Evolutionary conservation across 2,888 invertebrate species (phyloP).

Genomic region (Acanthopleura granulata): DNA sequence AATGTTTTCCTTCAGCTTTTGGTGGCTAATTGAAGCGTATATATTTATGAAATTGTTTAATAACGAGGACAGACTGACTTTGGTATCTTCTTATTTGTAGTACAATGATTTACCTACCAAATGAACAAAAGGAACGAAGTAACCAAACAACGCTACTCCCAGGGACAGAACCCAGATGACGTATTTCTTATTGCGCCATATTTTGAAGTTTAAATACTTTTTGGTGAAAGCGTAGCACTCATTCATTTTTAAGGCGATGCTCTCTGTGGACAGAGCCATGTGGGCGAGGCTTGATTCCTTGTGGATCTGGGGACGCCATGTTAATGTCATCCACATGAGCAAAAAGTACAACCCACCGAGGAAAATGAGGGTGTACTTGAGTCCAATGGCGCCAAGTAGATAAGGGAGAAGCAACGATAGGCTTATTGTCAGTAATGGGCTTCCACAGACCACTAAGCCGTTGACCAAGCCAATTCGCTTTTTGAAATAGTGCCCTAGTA

Average conservation of each 20-base stretch:
- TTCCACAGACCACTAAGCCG: constrained; percentile 91
- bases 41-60: too few relatives aligned
- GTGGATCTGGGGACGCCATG: constrained; percentile 63
- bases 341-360: constrained; percentile 79
- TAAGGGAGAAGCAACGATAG: constrained; percentile 56
- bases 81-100: too few relatives aligned
- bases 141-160: constrained; percentile 87
- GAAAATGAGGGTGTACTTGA: constrained; percentile 62
- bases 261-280: constrained; percentile 52
- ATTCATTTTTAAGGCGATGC: constrained; percentile 70
- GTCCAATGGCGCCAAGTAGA: constrained; percentile 48
- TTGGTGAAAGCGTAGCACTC: constrained; percentile 57
- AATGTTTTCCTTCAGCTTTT: too few relatives aligned
- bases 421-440: constrained; percentile 86
- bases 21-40: too few relatives aligned
- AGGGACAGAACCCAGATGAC: constrained; percentile 88
- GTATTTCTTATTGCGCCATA: constrained; percentile 86
- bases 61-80: too few relatives aligned
- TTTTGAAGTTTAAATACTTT: constrained; percentile 75
- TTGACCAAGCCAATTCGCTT: constrained; percentile 86
- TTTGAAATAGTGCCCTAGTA: constrained; percentile 93
- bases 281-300: constrained; percentile 42
- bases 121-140: constrained; percentile 92
- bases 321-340: constrained; percentile 73
- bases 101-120: constrained; percentile 81